Percentiles rank a stretch among this genome's conserved stretches.
Conservation (phyloP, 2,113 vertebrate genomes). For the Oryzias melastigma region DNA sequence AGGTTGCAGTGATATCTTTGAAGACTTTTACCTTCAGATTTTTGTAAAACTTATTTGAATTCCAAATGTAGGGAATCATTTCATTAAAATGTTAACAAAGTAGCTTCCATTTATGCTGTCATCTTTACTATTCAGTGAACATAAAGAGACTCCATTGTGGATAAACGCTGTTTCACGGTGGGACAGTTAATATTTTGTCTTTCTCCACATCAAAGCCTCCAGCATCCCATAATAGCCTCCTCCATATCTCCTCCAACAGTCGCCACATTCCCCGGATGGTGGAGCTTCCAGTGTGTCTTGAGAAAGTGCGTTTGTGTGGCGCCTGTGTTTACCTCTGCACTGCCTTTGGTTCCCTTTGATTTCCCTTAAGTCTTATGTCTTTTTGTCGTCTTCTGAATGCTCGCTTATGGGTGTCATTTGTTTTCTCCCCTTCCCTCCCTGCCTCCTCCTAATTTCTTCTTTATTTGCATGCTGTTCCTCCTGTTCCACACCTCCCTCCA, state of each 20-base stretch:
- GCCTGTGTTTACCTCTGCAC: conserved; percentile 66
- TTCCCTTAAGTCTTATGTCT: conserved; percentile 69
- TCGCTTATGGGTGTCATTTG: conserved; percentile 81
- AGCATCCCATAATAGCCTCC: conserved; percentile 31
- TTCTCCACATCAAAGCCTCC: conserved; percentile 30
- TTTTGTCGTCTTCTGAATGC: conserved; percentile 77
- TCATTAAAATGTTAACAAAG: too few species aligned
- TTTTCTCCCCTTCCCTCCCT: conserved; percentile 66
- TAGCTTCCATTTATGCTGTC: background rate
- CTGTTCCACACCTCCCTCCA: conserved; percentile 74
- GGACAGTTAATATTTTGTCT: conserved; percentile 32
- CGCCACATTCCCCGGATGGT: conserved; percentile 25
- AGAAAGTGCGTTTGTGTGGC: conserved; percentile 27
- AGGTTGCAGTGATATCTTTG: too few species aligned
- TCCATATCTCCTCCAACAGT: conserved; percentile 40
- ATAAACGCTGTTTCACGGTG: conserved; percentile 14
- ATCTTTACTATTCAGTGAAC: background rate
- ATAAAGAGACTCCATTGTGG: conserved; percentile 10
- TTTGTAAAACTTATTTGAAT: too few species aligned
- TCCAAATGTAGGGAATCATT: too few species aligned
- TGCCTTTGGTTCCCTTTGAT: conserved; percentile 64
- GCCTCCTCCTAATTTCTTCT: conserved; percentile 58
- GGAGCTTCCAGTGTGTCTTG: conserved; percentile 34
- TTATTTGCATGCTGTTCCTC: conserved; percentile 81
- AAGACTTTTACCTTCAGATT: too few species aligned